Base-by-base conservation (phyloP, 2,888 invertebrate genomes). In the Calephelis perditalis region DNA sequence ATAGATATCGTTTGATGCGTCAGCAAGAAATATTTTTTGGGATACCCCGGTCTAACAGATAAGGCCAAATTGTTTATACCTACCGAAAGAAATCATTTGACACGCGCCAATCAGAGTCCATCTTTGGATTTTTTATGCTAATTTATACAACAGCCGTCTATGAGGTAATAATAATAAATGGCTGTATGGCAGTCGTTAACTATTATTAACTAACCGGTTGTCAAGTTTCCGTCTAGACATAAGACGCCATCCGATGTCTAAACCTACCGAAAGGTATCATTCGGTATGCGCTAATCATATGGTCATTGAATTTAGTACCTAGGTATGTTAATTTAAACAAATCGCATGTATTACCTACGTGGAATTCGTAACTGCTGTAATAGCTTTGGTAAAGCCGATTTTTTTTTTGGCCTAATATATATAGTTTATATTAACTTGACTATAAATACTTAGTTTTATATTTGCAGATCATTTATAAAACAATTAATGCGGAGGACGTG, bases 1-100 rank as follows among this genome's bases (percentile, higher is more conserved):
- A n/a, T 45, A 45, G 45, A 45, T 45, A 45, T 45, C 9, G 45
- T 45, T 11, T 45, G 45, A 45, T 5, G 45, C 45, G 45, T 45
- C 45, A 45, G 4, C 9, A 4, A 45, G 10, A 45, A 45, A 45
- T n/a, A 45, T 45, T 45, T n/a, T 45, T 10, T 11, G 15, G 15
- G 15, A 15, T 15, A 15, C 15, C 15, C 15, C 15, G 15, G 47
- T 47, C 47, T 47, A 47, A 11, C 3, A 47, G 47, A 47, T 11
- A 47, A 47, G 47, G 47, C 47, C 47, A 47, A 47, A 47, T 47
- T 47, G 47, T 47, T 47, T 15, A 47, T 15, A 47, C 47, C 47
- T 47, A 47, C 47, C n/a, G 4, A 47, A 47, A 47, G 47, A 47
- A 10, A 47, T 47, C 4, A 47, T 47, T 47, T 47, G 47, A 11